phyloP scores from a whole-genome alignment of 2,113 vertebrate genomes.

The Gymnogyps californianus region DNA sequence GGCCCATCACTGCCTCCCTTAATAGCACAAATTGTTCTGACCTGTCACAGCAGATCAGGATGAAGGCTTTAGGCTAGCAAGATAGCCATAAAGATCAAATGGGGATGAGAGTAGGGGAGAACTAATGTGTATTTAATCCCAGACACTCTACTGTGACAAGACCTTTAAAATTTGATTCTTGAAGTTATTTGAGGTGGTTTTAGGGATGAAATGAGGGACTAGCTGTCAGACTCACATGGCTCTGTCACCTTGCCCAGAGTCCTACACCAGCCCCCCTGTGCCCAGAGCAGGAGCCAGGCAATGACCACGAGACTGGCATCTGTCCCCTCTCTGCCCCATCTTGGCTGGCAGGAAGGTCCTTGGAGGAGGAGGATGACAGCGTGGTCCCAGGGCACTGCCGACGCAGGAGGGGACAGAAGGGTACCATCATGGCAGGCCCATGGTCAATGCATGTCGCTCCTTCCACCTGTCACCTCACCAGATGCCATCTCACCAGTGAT shows the following conservation, averaged over 20 bases:
- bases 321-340: not conserved
- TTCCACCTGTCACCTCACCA: not conserved
- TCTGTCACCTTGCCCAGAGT: not conserved
- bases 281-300: not conserved
- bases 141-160: not conserved
- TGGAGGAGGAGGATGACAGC: not conserved
- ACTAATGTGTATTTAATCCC: not conserved
- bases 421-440: not conserved
- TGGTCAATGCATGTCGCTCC: accelerated
- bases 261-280: accelerated
- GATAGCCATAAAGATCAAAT: not conserved
- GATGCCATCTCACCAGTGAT: not conserved
- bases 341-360: not conserved
- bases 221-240: not conserved
- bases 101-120: not conserved
- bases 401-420: not conserved
- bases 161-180: not conserved
- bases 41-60: constrained; percentile 34
- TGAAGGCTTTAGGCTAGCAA: not conserved
- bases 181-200: not conserved
- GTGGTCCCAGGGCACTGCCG: not conserved
- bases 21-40: constrained; percentile 24
- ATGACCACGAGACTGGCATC: not conserved
- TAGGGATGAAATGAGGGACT: not conserved
- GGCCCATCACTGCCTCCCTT: not conserved